Evolutionary conservation across 2,113 vertebrate genomes (phyloP), one percentile per base, ranked within the genome.

Genomic region (Struthio camelus): DNA sequence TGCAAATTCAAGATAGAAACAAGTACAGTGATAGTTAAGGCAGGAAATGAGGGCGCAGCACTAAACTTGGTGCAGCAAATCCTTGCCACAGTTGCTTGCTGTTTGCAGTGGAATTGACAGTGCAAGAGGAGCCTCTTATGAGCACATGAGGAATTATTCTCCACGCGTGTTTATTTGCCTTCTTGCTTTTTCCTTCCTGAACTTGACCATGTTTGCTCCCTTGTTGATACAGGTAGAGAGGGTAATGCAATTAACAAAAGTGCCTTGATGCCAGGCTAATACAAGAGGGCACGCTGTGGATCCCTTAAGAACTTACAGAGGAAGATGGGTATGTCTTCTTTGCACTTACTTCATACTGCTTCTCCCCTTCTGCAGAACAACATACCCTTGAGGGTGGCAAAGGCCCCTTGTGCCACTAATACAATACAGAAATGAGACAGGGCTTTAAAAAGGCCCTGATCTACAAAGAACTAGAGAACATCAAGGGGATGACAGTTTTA

Each of bases 1-100:
- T 73, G 42, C 38, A 87, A 84, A 91, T 87, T 87, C 56, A 90
- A 80, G 42, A 66, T 17, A 85, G 71, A 86, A 88, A 79, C 61
- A 86, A 93, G 42, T 72, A 76, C 50, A 0, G 0, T 51, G 53
- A 72, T 25, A 85, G 58, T 40, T 73, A 56, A 82, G 40, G 40
- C 36, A 48, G 67, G 44, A 88, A 56, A 32, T 44, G n/a, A 91
- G 17, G 59, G 87, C 46, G 71, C 75, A 85, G 50, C 30, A 46
- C 66, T 95, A 70, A 87, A 54, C 71, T 44, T 73, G 71, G 75
- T 34, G 23, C 50, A 93, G 71, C 91, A 85, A 80, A 73, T 54
- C 70, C 73, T 85, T 79, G 25, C 78, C 70, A 89, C 51, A 69
- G 66, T 61, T 94, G 65, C 36, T 51, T 91, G 65, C 70, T 76